Base-by-base conservation (phyloP, 2,888 invertebrate species). In the Parasteatoda lunata region DNA sequence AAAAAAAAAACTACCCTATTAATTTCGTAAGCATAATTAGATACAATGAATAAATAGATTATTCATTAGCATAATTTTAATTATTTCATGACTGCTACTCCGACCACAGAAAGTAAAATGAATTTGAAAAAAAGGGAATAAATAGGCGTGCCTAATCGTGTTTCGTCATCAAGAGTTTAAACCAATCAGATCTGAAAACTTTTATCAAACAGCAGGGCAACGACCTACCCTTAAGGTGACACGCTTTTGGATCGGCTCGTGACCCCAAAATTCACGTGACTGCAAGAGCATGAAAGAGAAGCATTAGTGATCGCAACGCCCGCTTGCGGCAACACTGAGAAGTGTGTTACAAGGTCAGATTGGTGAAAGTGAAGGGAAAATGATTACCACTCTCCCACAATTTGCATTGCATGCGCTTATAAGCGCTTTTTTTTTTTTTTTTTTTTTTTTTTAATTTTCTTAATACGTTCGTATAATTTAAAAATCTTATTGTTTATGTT, bases 251-350 rank as follows among this genome's bases (percentile, higher is more conserved):
- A 48, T 75, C 47, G 69, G 75, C 76, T 51, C 66, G 77, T 86
- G 85, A 86, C 85, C 85, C 76, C 80, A 86, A 86, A 86, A 80
- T 77, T 77, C 85, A 86, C 85, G 85, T 86, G 85, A 86, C 76
- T 52, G 51, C 65, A 70, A 15, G 72, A 78, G 70, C 64, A 77
- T 65, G 71, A 72, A 73, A 84, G 30, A 30, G 72, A 73, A 69
- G 80, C 76, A 64, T 9, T 59, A 45, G 75, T 65, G 80, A 85
- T 65, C 77, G 69, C 82, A 77, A 73, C 87, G 87, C 87, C 78
- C 70, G 77, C 80, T 71, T 13, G 70, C 65, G 80, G 85, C 85
- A n/a, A 80, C 77, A 68, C 15, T 64, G 75, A 77, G 80, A 80
- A 81, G 76, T 77, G 85, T 80, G 85, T 80, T 86, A 86, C 85